Evolutionary conservation across 1,140 invertebrate species (phyloP), one percentile per base, ranked within the genome.

Genomic region (Calephelis nemesis): DNA sequence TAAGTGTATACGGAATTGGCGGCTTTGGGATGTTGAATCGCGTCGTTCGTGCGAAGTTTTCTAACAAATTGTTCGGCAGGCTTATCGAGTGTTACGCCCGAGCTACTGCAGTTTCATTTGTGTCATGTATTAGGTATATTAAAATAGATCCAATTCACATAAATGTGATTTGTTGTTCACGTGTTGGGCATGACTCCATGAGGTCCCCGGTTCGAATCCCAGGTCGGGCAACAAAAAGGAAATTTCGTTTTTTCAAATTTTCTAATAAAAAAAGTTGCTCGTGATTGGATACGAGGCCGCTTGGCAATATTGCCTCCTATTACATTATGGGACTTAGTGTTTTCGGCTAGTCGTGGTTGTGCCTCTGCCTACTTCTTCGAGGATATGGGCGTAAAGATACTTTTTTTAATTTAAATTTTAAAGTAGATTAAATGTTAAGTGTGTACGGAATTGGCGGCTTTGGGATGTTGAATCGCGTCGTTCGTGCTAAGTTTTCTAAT

Each of bases 51-150:
- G 47, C 63, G 52, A 69, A 72, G 54, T 69, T 72, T 65, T 62
- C 71, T 68, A 69, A 69, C 71, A 72, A 69, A 72, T 65, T 72
- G 67, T 67, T 54, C 52, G 71, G 63, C 54, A 19, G 63, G 67
- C 71, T 72, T 72, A 68, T 54, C 39, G 70, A 47, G 50, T 72
- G 42, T 68, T 63, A 68, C 47, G 30, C 50, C 50, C 49, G 39
- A 48, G 60, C 62, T 54, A 47, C 50, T 66, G 13, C 15, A 8
- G 65, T 66, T 66, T 58, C 50, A 66, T 66, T 54, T 54, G 49
- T 66, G 13, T 15, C 65, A 19, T 66, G 50, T 54, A 66, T 63
- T 63, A 63, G n/a, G n/a, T n/a, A n/a, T 47, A 40, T 13, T 40
- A 62, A 42, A 13, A 62, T 42, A 13, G 4, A 45, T 62, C 39